phyloP scores from a whole-genome alignment of 2,888 invertebrate species.

The Drosophila colorata region DNA sequence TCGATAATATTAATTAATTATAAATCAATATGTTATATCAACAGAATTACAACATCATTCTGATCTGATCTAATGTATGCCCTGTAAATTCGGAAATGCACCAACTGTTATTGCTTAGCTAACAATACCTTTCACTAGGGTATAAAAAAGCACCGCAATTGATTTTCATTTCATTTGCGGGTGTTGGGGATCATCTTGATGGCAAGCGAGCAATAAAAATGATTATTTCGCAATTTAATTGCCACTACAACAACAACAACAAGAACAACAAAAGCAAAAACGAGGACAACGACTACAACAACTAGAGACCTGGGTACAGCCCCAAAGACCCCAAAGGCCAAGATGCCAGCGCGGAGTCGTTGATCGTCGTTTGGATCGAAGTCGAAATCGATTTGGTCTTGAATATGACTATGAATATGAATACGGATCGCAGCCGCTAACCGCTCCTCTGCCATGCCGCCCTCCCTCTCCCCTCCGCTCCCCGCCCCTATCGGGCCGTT shows the following conservation, averaged over 20 bases:
- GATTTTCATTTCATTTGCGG: slow-evolving; percentile 74
- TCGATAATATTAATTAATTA: too few relatives aligned
- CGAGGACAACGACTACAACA: slow-evolving; percentile 8
- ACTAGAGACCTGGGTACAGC: slow-evolving; percentile 21
- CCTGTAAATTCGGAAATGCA: too few relatives aligned
- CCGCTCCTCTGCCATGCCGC: not conserved
- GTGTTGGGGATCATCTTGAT: slow-evolving; percentile 35
- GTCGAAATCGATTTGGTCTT: slow-evolving; percentile 77
- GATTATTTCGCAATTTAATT: slow-evolving; percentile 79
- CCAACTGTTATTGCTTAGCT: not conserved
- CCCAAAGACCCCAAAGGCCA: slow-evolving; percentile 63
- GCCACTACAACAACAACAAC: slow-evolving; percentile 42
- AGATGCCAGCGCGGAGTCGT: slow-evolving; percentile 40
- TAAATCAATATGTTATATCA: too few relatives aligned
- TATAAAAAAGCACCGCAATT: slow-evolving; percentile 42
- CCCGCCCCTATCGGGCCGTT: too few relatives aligned
- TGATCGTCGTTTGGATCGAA: slow-evolving; percentile 40
- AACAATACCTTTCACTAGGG: not conserved
- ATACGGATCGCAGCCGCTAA: slow-evolving; percentile 20
- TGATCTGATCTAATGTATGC: too few relatives aligned
- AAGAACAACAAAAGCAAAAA: slow-evolving; percentile 4
- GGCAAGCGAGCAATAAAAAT: slow-evolving; percentile 65
- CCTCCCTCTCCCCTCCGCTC: not conserved
- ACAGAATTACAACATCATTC: too few relatives aligned
- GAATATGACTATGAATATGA: slow-evolving; percentile 57